Base-by-base conservation (phyloP, 2,888 invertebrate genomes). In the Drosophila peninsularis region DNA sequence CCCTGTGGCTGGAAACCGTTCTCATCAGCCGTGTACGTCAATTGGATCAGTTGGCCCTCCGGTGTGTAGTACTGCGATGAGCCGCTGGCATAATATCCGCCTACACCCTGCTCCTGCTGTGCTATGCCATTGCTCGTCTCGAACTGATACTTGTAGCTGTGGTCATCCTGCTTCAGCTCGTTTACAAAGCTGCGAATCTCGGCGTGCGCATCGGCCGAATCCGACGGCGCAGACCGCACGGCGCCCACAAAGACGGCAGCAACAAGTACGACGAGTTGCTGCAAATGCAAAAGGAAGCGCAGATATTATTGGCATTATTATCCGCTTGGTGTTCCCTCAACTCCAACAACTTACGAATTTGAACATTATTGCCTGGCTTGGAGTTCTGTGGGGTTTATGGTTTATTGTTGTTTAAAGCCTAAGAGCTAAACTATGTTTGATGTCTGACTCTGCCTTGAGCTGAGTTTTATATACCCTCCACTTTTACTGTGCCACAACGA, bases 51-150 rank as follows among this genome's bases (percentile, higher is more conserved):
- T 21, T 85, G 70, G n/a, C 95, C 95, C 17, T 93, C 94, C 11
- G 94, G 94, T 36, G 93, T 91, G 55, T 93, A 93, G 92, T 94
- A 94, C 41, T 91, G 81, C 90, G 91, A 93, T 19, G 91, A 89
- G 41, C 95, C 95, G 63, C 93, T 91, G 19, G 93, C 94, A 24
- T 89, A 80, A 83, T 93, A 93, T 88, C 93, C 93, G 71, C 95
- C 90, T 9, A 80, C 90, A 70, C 95, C 95, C 45, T 82, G 78
- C 85, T 94, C 94, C 81, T 94, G 93, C 17, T 90, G 94, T 0
- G 85, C 50, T 86, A 95, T 95, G 13, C 95, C 95, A 82, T 95
- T 95, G 49, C 92, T 92, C 72, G 95, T 95, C 80, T 94, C 92
- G 83, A 90, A 95, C 3, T 57, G 50, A 87, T 90, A 94, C 1